These are phyloP conservation scores for Lasioglossum marginatum DNA, from an alignment of 2,888 invertebrate genomes.

Conservation along the genomic window DNA sequence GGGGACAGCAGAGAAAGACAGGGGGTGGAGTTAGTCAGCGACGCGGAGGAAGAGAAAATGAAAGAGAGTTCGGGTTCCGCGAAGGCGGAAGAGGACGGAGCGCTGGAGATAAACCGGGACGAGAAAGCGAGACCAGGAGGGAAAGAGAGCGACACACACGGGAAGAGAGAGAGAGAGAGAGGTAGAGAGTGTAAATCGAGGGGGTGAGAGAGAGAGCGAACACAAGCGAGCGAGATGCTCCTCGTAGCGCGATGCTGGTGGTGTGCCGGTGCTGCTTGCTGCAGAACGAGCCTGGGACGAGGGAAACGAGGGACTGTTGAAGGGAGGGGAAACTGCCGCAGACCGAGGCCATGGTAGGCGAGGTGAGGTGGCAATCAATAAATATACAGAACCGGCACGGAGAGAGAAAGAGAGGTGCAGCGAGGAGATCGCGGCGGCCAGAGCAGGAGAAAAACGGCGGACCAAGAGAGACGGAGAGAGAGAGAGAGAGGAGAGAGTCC, in stretches of 20 bases:
- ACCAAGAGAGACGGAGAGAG: slow-evolving; percentile 37
- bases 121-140: slow-evolving; percentile 17
- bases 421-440: slow-evolving; percentile 47
- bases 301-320: slow-evolving; percentile 69
- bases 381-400: slow-evolving; percentile 82
- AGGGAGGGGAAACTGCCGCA: slow-evolving; percentile 74
- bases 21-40: slow-evolving; percentile 44
- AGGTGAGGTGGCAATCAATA: slow-evolving; percentile 84
- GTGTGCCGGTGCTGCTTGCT: slow-evolving; percentile 58
- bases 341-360: slow-evolving; percentile 76
- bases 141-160: slow-evolving; percentile 4
- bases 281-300: slow-evolving; percentile 70
- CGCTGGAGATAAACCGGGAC: slow-evolving; percentile 12
- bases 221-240: slow-evolving; percentile 18
- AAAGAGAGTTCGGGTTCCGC: slow-evolving; percentile 36
- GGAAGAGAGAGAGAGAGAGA: too few relatives aligned
- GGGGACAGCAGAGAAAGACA: slow-evolving; percentile 50
- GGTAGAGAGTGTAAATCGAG: slow-evolving; percentile 22
- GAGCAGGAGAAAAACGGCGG: slow-evolving; percentile 55
- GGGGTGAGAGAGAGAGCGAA: background rate
- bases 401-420: background rate
- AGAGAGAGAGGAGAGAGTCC: slow-evolving; percentile 37
- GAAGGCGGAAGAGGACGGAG: slow-evolving; percentile 37
- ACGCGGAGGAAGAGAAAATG: slow-evolving; percentile 32
- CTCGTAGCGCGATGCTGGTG: slow-evolving; percentile 67